phyloP scores from a whole-genome alignment of 2,113 vertebrate species.

The Fulica atra region DNA sequence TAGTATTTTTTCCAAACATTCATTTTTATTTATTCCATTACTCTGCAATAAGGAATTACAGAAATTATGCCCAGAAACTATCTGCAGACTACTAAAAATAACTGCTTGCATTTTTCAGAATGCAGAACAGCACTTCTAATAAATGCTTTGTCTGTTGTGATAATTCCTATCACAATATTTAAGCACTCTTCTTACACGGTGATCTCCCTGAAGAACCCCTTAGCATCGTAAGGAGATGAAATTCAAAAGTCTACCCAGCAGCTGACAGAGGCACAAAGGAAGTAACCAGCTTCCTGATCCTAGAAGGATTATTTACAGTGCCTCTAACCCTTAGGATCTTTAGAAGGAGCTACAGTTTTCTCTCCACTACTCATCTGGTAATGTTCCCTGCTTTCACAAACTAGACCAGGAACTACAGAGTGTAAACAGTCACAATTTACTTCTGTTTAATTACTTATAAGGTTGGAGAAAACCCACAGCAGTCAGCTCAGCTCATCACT shows the following conservation, averaged over 20 bases:
- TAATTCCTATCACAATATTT: neutral
- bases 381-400: neutral
- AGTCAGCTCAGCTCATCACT: neutral
- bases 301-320: neutral
- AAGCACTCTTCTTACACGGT: neutral
- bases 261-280: neutral
- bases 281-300: neutral
- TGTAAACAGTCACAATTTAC: neutral
- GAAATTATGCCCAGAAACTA: neutral
- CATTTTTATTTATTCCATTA: too few relatives aligned
- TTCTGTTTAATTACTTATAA: neutral
- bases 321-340: neutral
- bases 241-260: neutral
- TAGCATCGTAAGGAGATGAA: neutral
- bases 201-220: neutral
- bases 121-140: neutral
- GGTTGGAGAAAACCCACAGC: neutral
- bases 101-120: neutral
- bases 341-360: neutral
- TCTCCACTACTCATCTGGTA: neutral
- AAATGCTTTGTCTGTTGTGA: neutral
- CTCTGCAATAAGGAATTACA: too few relatives aligned
- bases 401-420: neutral
- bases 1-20: too few relatives aligned
- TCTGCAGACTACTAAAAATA: neutral